phyloP scores from a whole-genome alignment of 2,797 vertebrate species.

The Halcyon leucocephala region DNA sequence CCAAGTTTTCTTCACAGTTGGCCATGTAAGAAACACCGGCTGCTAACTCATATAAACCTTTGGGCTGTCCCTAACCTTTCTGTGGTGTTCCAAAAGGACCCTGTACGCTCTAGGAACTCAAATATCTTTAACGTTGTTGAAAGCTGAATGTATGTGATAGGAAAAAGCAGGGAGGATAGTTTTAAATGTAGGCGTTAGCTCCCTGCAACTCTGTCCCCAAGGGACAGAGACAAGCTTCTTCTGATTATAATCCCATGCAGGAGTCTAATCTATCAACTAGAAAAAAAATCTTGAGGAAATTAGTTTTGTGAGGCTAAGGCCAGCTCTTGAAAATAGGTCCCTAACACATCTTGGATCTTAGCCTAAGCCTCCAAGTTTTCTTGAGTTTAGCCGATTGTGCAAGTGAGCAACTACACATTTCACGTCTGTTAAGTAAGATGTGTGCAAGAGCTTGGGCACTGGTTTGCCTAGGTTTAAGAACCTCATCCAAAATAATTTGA shows the following conservation, averaged over 20 bases:
- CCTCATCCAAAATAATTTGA: not conserved
- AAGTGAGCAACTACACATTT: not conserved
- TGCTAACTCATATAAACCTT: not conserved
- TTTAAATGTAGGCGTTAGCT: not conserved
- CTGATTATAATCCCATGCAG: not conserved
- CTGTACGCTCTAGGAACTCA: not conserved
- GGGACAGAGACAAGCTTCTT: not conserved
- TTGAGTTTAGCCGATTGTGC: not conserved
- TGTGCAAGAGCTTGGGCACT: not conserved
- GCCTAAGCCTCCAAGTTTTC: not conserved
- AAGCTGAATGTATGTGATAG: not conserved
- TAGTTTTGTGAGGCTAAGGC: not conserved
- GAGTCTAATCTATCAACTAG: not conserved
- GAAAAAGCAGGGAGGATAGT: not conserved
- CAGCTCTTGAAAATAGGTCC: not conserved
- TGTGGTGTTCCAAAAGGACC: not conserved
- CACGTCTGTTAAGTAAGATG: not conserved
- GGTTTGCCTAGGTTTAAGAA: not conserved
- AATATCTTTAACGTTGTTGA: not conserved
- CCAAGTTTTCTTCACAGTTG: not conserved
- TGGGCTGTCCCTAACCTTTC: not conserved
- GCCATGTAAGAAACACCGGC: not conserved
- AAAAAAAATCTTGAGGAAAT: not conserved
- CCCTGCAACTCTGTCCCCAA: not conserved
- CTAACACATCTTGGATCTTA: not conserved